These are phyloP conservation scores for Monochamus alternatus DNA, from an alignment of 2,888 invertebrate species.

Conservation along the genomic window DNA sequence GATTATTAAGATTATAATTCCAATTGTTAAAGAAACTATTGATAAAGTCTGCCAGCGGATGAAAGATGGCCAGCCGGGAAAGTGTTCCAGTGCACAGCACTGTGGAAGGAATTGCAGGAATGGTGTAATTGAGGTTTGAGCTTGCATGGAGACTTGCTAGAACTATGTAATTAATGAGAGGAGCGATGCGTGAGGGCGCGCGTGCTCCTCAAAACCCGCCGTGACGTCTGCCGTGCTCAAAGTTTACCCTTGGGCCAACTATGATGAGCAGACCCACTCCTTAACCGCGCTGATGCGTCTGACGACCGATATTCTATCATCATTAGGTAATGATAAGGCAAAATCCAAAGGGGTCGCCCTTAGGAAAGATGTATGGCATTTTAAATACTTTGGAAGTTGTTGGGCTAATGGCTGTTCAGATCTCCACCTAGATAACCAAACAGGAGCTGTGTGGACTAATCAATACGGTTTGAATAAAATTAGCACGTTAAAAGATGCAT, in stretches of 20 bases:
- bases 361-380: conserved; percentile 12
- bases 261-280: conserved; percentile 42
- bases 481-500: not conserved
- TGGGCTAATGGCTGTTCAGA: conserved; percentile 11
- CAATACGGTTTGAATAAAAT: conserved; percentile 4
- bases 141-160: conserved; percentile 59
- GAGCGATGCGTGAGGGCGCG: conserved; percentile 61
- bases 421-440: conserved; percentile 7
- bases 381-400: conserved; percentile 13
- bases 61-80: not conserved
- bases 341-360: conserved; percentile 13
- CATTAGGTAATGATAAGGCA: conserved; percentile 37
- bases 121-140: conserved; percentile 64
- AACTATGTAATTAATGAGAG: conserved; percentile 63
- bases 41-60: not conserved
- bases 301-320: conserved; percentile 44
- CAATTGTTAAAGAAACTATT: not conserved
- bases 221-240: conserved; percentile 52
- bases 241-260: conserved; percentile 54
- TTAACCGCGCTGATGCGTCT: conserved; percentile 34
- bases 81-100: conserved; percentile 34
- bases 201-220: conserved; percentile 47
- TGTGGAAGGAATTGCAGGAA: conserved; percentile 63
- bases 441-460: not conserved
- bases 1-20: no score